phyloP scores from a whole-genome alignment of 2,888 invertebrate species.

The Melangyna quadrimaculata region DNA sequence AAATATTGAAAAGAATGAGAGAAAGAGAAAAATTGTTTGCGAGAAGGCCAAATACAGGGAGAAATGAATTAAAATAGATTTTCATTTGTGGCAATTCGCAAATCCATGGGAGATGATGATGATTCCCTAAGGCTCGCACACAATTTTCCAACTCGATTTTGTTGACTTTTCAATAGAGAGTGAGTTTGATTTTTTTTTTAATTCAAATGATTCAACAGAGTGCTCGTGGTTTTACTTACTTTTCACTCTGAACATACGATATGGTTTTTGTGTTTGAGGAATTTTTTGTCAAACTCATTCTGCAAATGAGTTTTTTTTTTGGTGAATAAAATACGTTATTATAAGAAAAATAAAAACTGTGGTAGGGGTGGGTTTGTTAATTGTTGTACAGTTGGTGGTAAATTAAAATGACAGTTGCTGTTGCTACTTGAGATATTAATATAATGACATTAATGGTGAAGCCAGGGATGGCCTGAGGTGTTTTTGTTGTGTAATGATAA shows the following conservation, averaged over 20 bases:
- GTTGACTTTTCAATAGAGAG: slow-evolving; percentile 6
- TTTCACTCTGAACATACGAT: slow-evolving; percentile 17
- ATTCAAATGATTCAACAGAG: slow-evolving; percentile 25
- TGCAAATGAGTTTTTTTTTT: slow-evolving; percentile 6
- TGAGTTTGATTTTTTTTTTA: neutral
- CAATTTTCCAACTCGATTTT: slow-evolving; percentile 36
- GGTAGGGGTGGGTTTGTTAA: slow-evolving; percentile 23
- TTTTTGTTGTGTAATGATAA: neutral
- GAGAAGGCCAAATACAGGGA: neutral
- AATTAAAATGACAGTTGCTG: slow-evolving; percentile 52
- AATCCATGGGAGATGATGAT: slow-evolving; percentile 60
- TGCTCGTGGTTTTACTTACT: slow-evolving; percentile 22
- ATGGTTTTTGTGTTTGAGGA: slow-evolving; percentile 1
- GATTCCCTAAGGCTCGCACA: slow-evolving; percentile 42
- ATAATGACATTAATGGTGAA: slow-evolving; percentile 3
- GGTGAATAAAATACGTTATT: neutral
- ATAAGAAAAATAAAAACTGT: neutral
- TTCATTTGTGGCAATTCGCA: slow-evolving; percentile 65
- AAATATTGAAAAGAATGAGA: slow-evolving; percentile 5
- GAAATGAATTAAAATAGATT: slow-evolving; percentile 50
- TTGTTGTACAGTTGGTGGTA: slow-evolving; percentile 47
- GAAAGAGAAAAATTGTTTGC: neutral
- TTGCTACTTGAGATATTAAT: slow-evolving; percentile 19
- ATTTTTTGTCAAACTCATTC: neutral
- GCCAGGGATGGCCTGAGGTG: slow-evolving; percentile 41